Conservation (phyloP, 2,888 invertebrate genomes). For the Troilus luridus region DNA sequence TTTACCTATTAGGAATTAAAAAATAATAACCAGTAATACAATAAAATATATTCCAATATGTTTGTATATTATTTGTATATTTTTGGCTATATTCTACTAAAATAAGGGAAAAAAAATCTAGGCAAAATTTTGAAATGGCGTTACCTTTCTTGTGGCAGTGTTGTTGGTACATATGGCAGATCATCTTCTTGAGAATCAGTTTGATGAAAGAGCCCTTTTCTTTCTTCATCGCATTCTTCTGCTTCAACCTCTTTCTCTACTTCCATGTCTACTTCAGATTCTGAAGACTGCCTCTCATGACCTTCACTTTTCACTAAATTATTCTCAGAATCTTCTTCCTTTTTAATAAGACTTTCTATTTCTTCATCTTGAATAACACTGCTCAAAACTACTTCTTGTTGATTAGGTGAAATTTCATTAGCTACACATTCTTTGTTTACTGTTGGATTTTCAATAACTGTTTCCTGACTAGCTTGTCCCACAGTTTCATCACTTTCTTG, state of each 20-base stretch:
- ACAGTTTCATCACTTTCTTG: slow-evolving; percentile 56
- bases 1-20: neutral
- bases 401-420: slow-evolving; percentile 4
- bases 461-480: slow-evolving; percentile 58
- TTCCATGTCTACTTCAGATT: slow-evolving; percentile 65
- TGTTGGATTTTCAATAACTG: slow-evolving; percentile 54
- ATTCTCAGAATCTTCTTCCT: slow-evolving; percentile 53
- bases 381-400: slow-evolving; percentile 39
- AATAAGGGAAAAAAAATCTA: neutral
- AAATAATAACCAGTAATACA: neutral
- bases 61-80: too few relatives aligned
- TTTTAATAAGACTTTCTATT: slow-evolving; percentile 55
- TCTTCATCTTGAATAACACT: slow-evolving; percentile 42
- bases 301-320: slow-evolving; percentile 59
- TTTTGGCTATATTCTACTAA: too few relatives aligned
- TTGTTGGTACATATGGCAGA: slow-evolving; percentile 91
- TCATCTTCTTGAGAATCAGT: slow-evolving; percentile 88
- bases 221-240: slow-evolving; percentile 78
- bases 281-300: slow-evolving; percentile 65
- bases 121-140: neutral
- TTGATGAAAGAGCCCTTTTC: slow-evolving; percentile 81
- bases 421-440: neutral
- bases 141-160: slow-evolving; percentile 83
- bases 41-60: too few relatives aligned
- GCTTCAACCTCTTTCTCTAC: slow-evolving; percentile 53